Base-by-base conservation (phyloP, 53 echinoderm and acorn worm species). In the Zoroaster sp. region DNA sequence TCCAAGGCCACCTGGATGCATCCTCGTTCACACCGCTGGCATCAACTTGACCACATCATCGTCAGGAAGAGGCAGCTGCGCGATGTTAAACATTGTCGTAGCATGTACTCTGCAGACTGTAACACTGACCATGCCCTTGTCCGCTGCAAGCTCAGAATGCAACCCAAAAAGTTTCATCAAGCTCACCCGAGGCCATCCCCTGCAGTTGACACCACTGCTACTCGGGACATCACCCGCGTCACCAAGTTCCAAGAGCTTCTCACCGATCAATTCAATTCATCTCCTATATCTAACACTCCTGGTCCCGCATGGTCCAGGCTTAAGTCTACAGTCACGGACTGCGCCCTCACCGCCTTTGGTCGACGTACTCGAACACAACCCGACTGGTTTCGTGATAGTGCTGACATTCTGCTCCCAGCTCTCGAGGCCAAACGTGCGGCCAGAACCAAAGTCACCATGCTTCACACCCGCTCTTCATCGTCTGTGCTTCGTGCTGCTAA, bases 31-130 rank as follows among this genome's bases (percentile, higher is more conserved):
- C 11, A 30, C 11, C 86, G 69, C n/a, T 86, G 86, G 86, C 86
- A 86, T 31, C 86, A 86, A 43, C 34, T 86, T 5, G 86, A 88
- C 28, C 66, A 59, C 35, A 66, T 88, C 47, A 42, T 88, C 21
- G 45, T 66, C 18, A 40, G 69, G 40, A 40, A 1, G 72, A 71
- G 72, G 17, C n/a, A 74, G 28, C 38, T 82, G 7, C 4, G 65
- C 5, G 59, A 82, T 40, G 20, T 38, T 17, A 53, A 35, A 18
- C 39, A 82, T 9, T 59, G 82, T 5, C 67, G 82, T 66, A 54
- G 82, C 34, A 15, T 59, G 82, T 38, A 59, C 23, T 81, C 36
- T 82, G 82, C 65, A 33, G 65, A 63, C 8, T 82, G 65, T 7
- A n/a, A 35, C 53, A 55, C 65, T 39, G 82, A 54, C 53, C 38